Evolutionary conservation across 2,888 invertebrate species (phyloP).

Genomic region (Caenorhabditis drosophilae): DNA sequence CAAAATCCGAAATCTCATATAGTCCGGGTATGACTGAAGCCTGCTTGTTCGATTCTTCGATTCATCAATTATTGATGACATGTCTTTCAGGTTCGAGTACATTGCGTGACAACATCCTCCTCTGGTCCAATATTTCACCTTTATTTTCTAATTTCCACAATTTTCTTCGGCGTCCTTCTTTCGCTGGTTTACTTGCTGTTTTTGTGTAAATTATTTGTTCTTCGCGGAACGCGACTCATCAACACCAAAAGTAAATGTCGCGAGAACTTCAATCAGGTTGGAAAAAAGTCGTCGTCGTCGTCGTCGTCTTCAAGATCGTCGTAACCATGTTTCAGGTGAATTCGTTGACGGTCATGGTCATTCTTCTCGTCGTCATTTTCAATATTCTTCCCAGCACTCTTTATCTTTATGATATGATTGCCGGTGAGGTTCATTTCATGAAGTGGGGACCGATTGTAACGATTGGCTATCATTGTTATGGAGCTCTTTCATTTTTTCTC

Average conservation of each 20-base stretch:
- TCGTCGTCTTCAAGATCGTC: neutral
- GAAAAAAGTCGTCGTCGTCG: neutral
- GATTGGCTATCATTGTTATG: slow-evolving; percentile 52
- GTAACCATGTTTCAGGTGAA: slow-evolving; percentile 33
- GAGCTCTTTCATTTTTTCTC: slow-evolving; percentile 47
- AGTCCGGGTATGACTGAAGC: too few relatives aligned
- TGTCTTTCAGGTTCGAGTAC: slow-evolving; percentile 44
- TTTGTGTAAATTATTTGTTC: slow-evolving; percentile 41
- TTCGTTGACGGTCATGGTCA: slow-evolving; percentile 46
- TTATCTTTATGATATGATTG: slow-evolving; percentile 50
- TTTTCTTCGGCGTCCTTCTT: slow-evolving; percentile 36
- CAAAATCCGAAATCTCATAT: too few relatives aligned
- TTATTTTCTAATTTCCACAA: slow-evolving; percentile 47
- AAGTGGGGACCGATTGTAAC: slow-evolving; percentile 52
- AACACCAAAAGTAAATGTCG: slow-evolving; percentile 29
- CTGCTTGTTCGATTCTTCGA: too few relatives aligned
- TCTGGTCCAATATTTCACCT: slow-evolving; percentile 47
- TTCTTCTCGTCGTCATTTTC: slow-evolving; percentile 50
- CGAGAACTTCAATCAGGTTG: slow-evolving; percentile 41
- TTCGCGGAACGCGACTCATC: slow-evolving; percentile 33
- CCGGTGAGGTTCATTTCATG: slow-evolving; percentile 51
- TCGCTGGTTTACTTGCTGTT: slow-evolving; percentile 39
- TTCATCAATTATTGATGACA: neutral
- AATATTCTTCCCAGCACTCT: slow-evolving; percentile 49
- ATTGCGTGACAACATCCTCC: slow-evolving; percentile 52